Evolutionary conservation across 2,113 vertebrate species (phyloP).

Genomic region (Crotalus horridus): DNA sequence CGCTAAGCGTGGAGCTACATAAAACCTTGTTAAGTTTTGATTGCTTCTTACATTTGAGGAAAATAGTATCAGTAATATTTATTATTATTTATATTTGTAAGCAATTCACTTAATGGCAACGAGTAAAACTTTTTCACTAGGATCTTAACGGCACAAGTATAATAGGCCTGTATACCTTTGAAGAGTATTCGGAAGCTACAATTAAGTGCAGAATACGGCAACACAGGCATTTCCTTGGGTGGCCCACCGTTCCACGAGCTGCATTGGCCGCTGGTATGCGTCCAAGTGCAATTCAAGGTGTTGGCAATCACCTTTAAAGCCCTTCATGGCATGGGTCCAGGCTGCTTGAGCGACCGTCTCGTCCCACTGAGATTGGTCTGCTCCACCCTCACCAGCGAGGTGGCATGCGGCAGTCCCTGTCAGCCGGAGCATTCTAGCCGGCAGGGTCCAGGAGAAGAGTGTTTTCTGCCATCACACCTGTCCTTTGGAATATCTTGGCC

Average conservation of each 20-base stretch:
- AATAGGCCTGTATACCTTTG: neutral
- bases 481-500: too few relatives aligned
- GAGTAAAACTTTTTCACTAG: neutral
- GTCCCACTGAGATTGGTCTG: too few relatives aligned
- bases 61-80: neutral
- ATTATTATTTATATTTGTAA: too few relatives aligned
- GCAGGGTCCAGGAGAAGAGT: too few relatives aligned
- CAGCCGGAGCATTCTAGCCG: too few relatives aligned
- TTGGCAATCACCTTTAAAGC: too few relatives aligned
- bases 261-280: neutral
- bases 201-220: neutral
- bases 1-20: neutral
- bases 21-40: neutral
- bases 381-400: too few relatives aligned
- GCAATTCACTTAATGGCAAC: neutral
- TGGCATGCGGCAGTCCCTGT: too few relatives aligned
- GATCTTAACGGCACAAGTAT: neutral
- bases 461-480: too few relatives aligned
- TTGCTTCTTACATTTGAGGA: neutral
- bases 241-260: neutral
- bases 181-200: neutral
- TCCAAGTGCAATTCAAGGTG: neutral
- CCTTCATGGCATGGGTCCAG: too few relatives aligned
- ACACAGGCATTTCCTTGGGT: neutral
- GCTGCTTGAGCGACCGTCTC: too few relatives aligned